Evolutionary conservation across 2,113 vertebrate genomes (phyloP).

Genomic region (Thalassarche chlororhynchos): DNA sequence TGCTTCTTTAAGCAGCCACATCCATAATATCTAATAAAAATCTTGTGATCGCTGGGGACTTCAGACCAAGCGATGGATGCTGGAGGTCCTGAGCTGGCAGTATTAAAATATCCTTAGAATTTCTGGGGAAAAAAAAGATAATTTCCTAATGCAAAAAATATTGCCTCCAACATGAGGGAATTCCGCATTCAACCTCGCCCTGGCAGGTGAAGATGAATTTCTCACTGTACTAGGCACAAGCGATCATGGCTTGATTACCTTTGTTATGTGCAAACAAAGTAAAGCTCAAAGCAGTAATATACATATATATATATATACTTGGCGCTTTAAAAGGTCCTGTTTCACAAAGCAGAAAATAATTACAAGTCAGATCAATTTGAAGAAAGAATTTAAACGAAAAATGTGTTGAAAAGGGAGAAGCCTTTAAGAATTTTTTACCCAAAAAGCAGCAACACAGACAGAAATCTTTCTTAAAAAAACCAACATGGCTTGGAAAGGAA

Average conservation of each 20-base stretch:
- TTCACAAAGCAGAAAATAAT: conserved; percentile 1
- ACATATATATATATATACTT: neutral
- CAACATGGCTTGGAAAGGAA: neutral
- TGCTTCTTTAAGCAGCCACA: neutral
- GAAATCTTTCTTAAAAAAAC: neutral
- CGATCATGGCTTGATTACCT: neutral
- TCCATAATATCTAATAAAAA: neutral
- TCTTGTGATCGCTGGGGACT: neutral
- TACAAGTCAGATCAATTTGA: neutral
- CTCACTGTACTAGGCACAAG: neutral
- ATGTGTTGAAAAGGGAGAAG: neutral
- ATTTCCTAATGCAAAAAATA: neutral
- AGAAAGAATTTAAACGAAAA: neutral
- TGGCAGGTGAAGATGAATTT: neutral
- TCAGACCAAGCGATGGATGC: neutral
- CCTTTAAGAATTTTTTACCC: neutral
- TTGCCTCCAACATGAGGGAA: neutral
- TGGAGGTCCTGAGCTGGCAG: neutral
- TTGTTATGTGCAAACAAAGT: neutral
- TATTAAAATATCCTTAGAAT: neutral
- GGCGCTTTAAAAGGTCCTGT: neutral
- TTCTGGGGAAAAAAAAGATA: neutral
- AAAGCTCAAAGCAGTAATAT: neutral
- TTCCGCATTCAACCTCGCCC: neutral
- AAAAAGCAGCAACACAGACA: neutral